Base-by-base conservation (phyloP, 2,113 vertebrate species). In the Oryzias javanicus region DNA sequence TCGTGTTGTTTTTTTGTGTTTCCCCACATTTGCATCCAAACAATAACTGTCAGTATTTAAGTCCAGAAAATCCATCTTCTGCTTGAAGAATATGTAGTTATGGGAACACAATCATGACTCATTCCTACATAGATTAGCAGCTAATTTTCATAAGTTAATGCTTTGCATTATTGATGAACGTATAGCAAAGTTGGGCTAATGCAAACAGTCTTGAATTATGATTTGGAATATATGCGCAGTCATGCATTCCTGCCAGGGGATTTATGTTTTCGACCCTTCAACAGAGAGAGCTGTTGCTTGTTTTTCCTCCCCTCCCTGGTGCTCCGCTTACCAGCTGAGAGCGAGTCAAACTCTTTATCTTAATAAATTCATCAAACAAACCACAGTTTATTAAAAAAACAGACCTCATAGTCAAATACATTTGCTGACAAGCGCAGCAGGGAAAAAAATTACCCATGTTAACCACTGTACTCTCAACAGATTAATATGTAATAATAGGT, bases 331-430 rank as follows among this genome's bases (percentile, higher is more conserved):
- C 80, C 65, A 85, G 83, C 81, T 71, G 78, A 59, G 81, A 71
- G 86, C 60, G 82, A 68, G 66, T 82, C 83, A 77, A 85, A 83
- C 76, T 81, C 64, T 65, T 78, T 52, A 76, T 64, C 69, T 49
- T 66, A 86, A 86, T 87, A 77, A 85, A 86, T 87, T 86, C 80
- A 81, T 87, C 81, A 88, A 75, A 86, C 61, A 65, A 62, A 66
- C 58, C 42, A 46, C 57, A 72, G 55, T 70, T 74, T 76, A 77
- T 49, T 55, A 24, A 55, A 24, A 55, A 57, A 60, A 55, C 75
- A 63, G 59, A 44, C 53, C 18, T 71, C 40, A 27, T 52, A 66
- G 70, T 71, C 35, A 55, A 17, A 55, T 14, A 24, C 48, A 49
- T 18, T 51, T 41, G 25, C 25, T 27, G 25, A 64, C 41, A 25